These are phyloP conservation scores for Amaurobius ferox DNA, from an alignment of 2,888 invertebrate species.

Conservation along the genomic window DNA sequence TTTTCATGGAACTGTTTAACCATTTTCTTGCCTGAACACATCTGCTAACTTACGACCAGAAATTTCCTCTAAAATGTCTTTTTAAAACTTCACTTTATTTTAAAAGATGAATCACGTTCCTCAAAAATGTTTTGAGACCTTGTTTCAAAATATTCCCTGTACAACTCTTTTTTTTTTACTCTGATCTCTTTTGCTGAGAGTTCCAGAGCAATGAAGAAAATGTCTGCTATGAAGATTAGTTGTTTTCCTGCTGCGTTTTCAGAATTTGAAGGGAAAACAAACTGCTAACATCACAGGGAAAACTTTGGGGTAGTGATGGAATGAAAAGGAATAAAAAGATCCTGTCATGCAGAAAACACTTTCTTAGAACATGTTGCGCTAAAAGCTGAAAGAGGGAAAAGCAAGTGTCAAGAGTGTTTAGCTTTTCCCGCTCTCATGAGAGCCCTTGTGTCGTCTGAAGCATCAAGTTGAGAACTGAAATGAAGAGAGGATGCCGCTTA, in stretches of 20 bases:
- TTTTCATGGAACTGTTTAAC: too few species aligned
- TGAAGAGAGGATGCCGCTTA: background rate
- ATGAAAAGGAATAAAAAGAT: background rate
- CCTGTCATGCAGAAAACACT: background rate
- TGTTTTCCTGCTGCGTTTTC: background rate
- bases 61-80: too few species aligned
- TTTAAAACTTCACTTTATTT: too few species aligned
- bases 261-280: background rate
- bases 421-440: background rate
- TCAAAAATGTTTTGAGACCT: background rate
- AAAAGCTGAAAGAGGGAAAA: background rate
- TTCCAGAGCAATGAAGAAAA: background rate
- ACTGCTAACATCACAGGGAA: background rate
- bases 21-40: too few species aligned
- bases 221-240: background rate
- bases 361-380: background rate
- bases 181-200: background rate
- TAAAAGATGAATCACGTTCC: too few species aligned
- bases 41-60: too few species aligned
- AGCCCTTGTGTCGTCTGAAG: background rate
- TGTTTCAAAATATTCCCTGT: background rate
- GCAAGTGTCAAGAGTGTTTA: background rate
- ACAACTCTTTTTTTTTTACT: background rate
- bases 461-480: conserved; percentile 5
- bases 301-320: background rate